Evolutionary conservation across 2,113 vertebrate species (phyloP), one percentile per base, ranked within the genome.

Genomic region (Falcunculus frontatus): DNA sequence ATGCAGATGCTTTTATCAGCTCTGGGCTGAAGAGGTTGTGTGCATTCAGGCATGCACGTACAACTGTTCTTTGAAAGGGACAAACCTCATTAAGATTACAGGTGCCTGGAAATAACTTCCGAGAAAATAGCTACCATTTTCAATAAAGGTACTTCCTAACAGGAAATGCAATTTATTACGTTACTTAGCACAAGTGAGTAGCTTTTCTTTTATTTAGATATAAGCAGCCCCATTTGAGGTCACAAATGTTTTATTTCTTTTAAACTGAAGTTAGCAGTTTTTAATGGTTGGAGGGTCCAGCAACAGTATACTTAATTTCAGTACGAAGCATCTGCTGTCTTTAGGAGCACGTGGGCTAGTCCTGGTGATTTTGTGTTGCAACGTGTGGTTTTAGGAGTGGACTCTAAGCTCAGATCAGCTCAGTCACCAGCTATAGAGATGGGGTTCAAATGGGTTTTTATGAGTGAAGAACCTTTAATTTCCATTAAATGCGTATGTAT

Each of bases 1-100:
- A 93, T 95, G 75, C 98, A 98, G 98, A 98, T 98, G 98, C 98
- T 97, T 98, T 98, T 98, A 97, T 98, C 98, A 97, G 96, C 97
- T 96, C 96, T 90, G 95, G 96, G 86, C 96, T 96, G 87, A 97
- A 95, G 97, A 81, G 97, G 84, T 96, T 87, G 95, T 96, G 96
- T 96, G 97, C 93, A 91, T 97, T 98, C 69, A 89, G 97, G 95
- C 97, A 96, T 97, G 96, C 95, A 95, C 86, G 56, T 96, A 97
- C 90, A 97, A 97, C 96, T 95, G 96, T 97, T 98, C 89, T 97
- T 94, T 97, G 97, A 97, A 98, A 98, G 97, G 97, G 97, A 98
- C 97, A 97, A 97, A 98, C 95, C 97, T 98, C 96, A 97, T 98
- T 98, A 98, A 50, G 97, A 98, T 98, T 97, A 97, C 96, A 98